A percentile compares a stretch with the other conserved stretches of the same genome.
These are phyloP conservation scores for Agapetus fuscipes DNA, from an alignment of 2,888 invertebrate species.

Conservation along the genomic window DNA sequence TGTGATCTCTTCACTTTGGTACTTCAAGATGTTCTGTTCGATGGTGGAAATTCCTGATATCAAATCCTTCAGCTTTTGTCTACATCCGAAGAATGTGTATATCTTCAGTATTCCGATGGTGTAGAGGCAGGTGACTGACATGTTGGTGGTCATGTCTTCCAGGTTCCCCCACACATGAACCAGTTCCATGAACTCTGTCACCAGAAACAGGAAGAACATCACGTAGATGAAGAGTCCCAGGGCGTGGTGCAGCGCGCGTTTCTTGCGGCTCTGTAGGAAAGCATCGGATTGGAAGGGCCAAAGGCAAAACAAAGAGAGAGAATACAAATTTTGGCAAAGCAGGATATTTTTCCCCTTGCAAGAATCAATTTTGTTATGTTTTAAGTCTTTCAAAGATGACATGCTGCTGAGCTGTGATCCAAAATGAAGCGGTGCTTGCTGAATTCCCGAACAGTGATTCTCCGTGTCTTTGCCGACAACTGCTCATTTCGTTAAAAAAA, in stretches of 20 bases:
- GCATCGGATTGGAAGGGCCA: conserved; percentile 13
- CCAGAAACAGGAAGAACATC: conserved; percentile 16
- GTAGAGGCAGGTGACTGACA: conserved; percentile 17
- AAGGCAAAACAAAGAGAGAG: conserved; percentile 12
- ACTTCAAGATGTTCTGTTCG: conserved; percentile 9
- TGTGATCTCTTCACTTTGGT: conserved; percentile 5
- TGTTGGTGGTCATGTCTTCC: conserved; percentile 18
- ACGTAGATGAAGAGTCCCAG: conserved; percentile 8
- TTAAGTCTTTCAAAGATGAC: too few species aligned
- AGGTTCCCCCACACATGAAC: conserved; percentile 14
- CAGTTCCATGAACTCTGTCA: conserved; percentile 16
- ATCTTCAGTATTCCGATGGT: conserved; percentile 13
- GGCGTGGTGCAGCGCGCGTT: conserved; percentile 7
- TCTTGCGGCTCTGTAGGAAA: conserved; percentile 9
- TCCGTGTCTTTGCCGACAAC: too few species aligned
- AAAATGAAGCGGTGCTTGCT: too few species aligned
- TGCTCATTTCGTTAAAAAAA: too few species aligned
- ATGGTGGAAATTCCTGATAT: conserved; percentile 8
- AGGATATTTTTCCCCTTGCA: conserved; percentile 6
- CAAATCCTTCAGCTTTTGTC: conserved; percentile 9
- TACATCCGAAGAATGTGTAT: conserved; percentile 8
- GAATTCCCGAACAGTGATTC: too few species aligned
- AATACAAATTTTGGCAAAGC: conserved; percentile 11
- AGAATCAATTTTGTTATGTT: too few species aligned
- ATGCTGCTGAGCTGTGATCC: too few species aligned